Percentiles rank a stretch among this genome's conserved stretches.
Evolutionary conservation across 2,797 vertebrate species (phyloP).

Genomic region (Clarias platycephalus): DNA sequence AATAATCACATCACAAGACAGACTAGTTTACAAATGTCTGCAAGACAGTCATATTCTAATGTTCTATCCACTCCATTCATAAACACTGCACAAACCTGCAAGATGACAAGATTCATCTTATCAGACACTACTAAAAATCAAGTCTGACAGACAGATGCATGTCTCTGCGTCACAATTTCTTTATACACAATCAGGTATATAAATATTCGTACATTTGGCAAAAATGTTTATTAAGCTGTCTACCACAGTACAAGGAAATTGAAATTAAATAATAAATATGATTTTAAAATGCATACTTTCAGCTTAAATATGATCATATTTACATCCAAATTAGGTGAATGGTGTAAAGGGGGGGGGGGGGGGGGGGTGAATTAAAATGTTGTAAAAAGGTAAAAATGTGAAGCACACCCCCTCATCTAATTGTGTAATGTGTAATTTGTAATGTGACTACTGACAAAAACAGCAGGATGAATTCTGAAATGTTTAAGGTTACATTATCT

Average conservation of each 20-base stretch:
- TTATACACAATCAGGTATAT: background rate
- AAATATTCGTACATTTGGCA: background rate
- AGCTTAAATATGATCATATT: too few species aligned
- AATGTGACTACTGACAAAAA: background rate
- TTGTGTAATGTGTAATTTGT: background rate
- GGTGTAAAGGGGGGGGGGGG: too few species aligned
- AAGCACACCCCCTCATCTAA: background rate
- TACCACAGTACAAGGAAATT: background rate
- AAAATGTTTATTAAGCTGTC: background rate
- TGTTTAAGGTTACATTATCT: background rate
- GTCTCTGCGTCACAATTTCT: constrained; percentile 47
- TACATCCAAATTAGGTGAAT: background rate
- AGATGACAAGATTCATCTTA: constrained; percentile 45
- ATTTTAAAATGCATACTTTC: background rate
- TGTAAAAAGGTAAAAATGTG: background rate
- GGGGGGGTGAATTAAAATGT: too few species aligned
- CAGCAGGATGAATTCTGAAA: background rate
- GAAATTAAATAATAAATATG: background rate
- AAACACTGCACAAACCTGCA: constrained; percentile 42
- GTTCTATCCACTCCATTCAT: background rate
- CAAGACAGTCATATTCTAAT: constrained; percentile 51
- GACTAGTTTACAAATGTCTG: constrained; percentile 47
- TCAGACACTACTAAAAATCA: constrained; percentile 40
- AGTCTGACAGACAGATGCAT: constrained; percentile 40
- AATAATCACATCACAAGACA: constrained; percentile 52